Conservation (phyloP, 2,113 vertebrate species). For the Phalacrocorax brasilianus region DNA sequence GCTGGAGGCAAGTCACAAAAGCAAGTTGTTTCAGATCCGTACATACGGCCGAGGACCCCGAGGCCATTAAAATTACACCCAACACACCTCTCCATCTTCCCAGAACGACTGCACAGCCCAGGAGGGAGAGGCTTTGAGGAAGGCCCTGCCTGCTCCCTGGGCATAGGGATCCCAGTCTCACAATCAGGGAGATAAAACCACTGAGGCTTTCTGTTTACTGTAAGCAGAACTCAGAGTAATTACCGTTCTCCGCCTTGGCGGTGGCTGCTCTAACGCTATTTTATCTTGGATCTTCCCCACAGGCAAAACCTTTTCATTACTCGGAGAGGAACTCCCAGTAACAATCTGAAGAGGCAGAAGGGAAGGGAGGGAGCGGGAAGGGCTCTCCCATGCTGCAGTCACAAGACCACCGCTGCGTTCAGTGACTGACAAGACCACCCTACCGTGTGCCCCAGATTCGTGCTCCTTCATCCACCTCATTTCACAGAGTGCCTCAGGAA, state of each 20-base stretch:
- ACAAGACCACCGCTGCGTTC: not conserved
- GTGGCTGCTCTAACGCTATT: not conserved
- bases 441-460: not conserved
- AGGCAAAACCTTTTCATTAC: conserved; percentile 56
- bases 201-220: conserved; percentile 34
- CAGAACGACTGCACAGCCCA: not conserved
- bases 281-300: conserved; percentile 56
- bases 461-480: not conserved
- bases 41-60: rapidly evolving
- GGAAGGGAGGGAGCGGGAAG: not conserved
- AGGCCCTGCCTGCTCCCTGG: not conserved
- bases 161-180: not conserved
- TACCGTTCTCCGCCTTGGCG: not conserved
- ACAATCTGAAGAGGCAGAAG: not conserved
- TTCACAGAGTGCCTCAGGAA: not conserved
- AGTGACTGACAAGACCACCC: not conserved
- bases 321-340: conserved; percentile 29
- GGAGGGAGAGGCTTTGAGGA: not conserved
- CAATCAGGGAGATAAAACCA: not conserved
- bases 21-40: not conserved
- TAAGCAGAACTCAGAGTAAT: conserved; percentile 46
- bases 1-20: not conserved
- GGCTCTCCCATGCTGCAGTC: not conserved
- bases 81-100: not conserved
- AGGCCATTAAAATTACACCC: not conserved